Conservation (phyloP, 2,888 invertebrate genomes). For the Stictocephala bisonia region DNA sequence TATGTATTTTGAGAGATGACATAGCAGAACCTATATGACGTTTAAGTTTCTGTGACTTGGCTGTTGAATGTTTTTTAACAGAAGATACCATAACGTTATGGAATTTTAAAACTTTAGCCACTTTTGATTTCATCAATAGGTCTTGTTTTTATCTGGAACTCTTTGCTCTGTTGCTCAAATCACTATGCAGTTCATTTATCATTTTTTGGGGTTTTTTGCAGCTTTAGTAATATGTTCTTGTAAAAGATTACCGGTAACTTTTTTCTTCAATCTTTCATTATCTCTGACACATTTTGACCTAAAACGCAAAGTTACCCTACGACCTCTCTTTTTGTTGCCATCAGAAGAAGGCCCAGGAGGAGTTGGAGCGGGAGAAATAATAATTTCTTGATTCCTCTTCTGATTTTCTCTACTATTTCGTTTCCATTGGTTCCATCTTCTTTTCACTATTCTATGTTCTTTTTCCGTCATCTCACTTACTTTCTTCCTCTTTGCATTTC, state of each 20-base stretch:
- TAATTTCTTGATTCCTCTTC: no score
- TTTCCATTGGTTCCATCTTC: no score
- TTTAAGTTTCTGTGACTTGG: not conserved
- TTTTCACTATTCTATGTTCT: no score
- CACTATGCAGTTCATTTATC: not conserved
- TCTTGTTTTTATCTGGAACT: not conserved
- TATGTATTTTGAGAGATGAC: not conserved
- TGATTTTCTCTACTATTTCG: no score
- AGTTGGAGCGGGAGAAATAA: no score
- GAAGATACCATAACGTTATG: not conserved
- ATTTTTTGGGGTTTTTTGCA: not conserved
- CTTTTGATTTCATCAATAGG: not conserved
- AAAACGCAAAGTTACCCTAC: no score
- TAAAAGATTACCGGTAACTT: not conserved
- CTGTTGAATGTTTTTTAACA: not conserved
- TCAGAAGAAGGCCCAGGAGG: no score
- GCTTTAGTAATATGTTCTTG: not conserved
- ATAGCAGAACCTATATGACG: not conserved
- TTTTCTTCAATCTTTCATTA: not conserved
- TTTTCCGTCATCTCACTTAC: no score
- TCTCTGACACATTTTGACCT: slow-evolving; percentile 4
- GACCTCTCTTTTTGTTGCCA: no score
- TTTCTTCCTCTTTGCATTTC: no score
- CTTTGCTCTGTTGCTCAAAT: not conserved
- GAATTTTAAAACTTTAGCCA: not conserved